A percentile compares a stretch with the other conserved stretches of the same genome.
Conservation (phyloP, 2,797 vertebrate genomes). For the Hipposideros larvatus region DNA sequence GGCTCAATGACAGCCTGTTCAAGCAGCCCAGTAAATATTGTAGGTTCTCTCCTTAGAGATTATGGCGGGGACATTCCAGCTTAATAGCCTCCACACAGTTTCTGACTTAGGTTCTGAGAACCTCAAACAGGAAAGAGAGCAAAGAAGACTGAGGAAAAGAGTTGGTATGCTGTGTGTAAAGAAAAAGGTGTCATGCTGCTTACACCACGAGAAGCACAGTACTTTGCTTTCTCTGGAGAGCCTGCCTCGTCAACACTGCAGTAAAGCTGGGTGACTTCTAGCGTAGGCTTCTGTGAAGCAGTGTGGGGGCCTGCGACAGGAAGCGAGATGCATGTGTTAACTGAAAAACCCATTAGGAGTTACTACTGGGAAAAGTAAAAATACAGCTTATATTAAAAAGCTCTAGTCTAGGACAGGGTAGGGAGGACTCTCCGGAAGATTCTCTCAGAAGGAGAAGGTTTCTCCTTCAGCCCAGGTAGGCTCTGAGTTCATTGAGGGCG, state of each 20-base stretch:
- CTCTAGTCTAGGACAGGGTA: not conserved
- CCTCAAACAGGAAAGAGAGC: not conserved
- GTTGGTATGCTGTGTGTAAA: not conserved
- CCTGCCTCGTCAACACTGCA: too few relatives aligned
- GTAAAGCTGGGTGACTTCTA: not conserved
- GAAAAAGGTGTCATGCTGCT: not conserved
- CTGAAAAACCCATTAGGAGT: not conserved
- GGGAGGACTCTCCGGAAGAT: not conserved
- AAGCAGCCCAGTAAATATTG: not conserved
- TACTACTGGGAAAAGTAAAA: not conserved
- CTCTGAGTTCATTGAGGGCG: not conserved
- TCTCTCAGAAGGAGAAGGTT: not conserved
- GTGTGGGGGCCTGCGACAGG: not conserved
- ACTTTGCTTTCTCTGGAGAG: too few relatives aligned
- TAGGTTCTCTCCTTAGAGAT: slow-evolving; percentile 29
- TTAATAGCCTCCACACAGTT: not conserved
- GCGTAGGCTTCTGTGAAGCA: not conserved
- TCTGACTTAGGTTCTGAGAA: not conserved
- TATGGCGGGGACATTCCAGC: not conserved
- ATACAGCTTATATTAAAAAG: not conserved
- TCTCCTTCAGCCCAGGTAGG: too few relatives aligned
- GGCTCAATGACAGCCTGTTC: not conserved
- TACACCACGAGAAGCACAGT: too few relatives aligned
- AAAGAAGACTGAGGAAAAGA: not conserved
- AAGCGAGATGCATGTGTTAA: not conserved